Conservation (phyloP, 2,113 vertebrate species). For the Pionites leucogaster region DNA sequence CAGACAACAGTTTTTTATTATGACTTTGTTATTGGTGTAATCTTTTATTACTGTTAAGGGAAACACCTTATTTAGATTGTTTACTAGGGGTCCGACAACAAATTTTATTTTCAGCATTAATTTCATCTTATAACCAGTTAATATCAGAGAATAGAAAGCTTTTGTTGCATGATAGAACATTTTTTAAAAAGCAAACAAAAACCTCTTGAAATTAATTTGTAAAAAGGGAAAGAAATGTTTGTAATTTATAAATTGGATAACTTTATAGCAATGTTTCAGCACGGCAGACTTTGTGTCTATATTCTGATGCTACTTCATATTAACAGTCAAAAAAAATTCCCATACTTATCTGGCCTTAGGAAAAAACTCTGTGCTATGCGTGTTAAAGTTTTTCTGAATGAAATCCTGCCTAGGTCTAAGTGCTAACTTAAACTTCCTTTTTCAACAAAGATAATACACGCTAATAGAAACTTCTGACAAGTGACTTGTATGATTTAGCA, state of each 20-base stretch:
- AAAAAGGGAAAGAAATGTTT: neutral
- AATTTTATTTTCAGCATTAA: neutral
- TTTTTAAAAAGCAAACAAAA: neutral
- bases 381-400: neutral
- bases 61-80: neutral
- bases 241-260: neutral
- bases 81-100: neutral
- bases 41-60: neutral
- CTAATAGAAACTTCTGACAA: constrained; percentile 23
- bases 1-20: neutral
- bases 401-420: neutral
- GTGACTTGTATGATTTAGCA: constrained; percentile 9
- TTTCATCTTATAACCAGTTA: neutral
- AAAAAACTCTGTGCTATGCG: neutral
- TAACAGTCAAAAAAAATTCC: neutral
- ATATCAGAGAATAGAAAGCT: neutral
- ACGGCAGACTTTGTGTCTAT: neutral
- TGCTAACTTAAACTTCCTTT: neutral
- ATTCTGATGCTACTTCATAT: neutral
- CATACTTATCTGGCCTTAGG: neutral
- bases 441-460: neutral
- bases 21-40: neutral
- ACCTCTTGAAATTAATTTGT: neutral
- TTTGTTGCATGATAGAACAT: neutral
- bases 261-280: neutral